These are phyloP conservation scores for Lerista edwardsae DNA, from an alignment of 2,797 vertebrate species.

Conservation along the genomic window DNA sequence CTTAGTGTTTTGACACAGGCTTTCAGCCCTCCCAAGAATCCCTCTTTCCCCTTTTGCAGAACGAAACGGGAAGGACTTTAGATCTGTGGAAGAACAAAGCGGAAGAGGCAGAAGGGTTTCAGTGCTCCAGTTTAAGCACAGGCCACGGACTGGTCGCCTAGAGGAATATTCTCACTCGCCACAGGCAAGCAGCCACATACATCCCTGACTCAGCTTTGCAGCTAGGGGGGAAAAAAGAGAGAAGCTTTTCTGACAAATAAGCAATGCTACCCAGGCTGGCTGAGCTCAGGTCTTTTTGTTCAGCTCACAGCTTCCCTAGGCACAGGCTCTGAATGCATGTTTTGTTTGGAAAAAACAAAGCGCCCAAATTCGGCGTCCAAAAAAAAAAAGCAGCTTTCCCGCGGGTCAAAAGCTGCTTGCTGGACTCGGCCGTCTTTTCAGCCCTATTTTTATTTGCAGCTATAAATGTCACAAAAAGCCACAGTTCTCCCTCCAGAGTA, in stretches of 20 bases:
- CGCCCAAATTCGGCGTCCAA: background rate
- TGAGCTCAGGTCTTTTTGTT: background rate
- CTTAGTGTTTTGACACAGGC: background rate
- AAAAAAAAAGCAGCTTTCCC: background rate
- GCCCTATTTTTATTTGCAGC: constrained; percentile 9
- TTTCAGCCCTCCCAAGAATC: too few species aligned
- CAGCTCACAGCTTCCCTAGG: background rate
- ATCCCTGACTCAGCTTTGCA: background rate
- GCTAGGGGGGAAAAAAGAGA: too few species aligned
- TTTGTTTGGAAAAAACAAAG: background rate
- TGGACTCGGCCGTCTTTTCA: background rate
- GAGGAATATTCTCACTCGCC: background rate
- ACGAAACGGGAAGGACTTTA: too few species aligned
- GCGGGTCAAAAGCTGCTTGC: background rate
- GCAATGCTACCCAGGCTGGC: too few species aligned
- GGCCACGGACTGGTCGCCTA: background rate
- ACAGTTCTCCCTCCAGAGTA: background rate
- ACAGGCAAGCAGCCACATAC: background rate
- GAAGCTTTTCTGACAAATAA: background rate
- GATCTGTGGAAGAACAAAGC: background rate
- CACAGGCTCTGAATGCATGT: background rate
- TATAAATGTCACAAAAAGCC: background rate
- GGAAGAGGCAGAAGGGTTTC: background rate
- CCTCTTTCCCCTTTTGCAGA: background rate
- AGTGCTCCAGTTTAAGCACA: background rate